A percentile compares a stretch with the other conserved stretches of the same genome.
Evolutionary conservation across 2,888 invertebrate species (phyloP).

Genomic region (Schizaphis graminum): DNA sequence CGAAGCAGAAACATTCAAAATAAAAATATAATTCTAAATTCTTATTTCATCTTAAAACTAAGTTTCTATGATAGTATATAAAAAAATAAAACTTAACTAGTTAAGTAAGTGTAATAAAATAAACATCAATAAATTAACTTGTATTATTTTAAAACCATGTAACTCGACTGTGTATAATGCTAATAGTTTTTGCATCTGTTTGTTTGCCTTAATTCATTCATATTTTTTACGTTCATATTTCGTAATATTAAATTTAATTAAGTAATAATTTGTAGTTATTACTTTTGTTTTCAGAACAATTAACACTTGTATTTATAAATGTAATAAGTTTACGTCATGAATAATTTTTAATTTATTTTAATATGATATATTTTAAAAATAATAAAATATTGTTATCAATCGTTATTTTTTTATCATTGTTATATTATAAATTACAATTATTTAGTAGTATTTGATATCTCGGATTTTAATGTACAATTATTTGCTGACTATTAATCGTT

Average conservation of each 20-base stretch:
- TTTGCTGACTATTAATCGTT: not conserved
- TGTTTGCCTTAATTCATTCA: not conserved
- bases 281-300: slow-evolving; percentile 11
- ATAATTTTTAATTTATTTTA: not conserved
- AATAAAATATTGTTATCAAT: not conserved
- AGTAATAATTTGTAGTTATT: slow-evolving; percentile 9
- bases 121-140: not conserved
- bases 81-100: not conserved
- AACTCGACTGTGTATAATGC: slow-evolving; percentile 1
- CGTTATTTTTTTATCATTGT: not conserved
- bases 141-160: not conserved
- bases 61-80: not conserved
- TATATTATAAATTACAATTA: not conserved
- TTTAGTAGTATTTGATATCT: not conserved
- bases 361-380: not conserved
- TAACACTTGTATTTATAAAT: not conserved
- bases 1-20: not conserved
- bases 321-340: not conserved
- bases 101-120: not conserved
- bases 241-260: not conserved
- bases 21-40: not conserved
- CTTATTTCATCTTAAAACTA: not conserved
- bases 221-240: not conserved
- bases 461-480: not conserved
- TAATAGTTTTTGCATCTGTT: not conserved